A percentile compares a stretch with the other conserved stretches of the same genome.
These are phyloP conservation scores for Columba janthina DNA, from an alignment of 2,113 vertebrate genomes.

Conservation along the genomic window DNA sequence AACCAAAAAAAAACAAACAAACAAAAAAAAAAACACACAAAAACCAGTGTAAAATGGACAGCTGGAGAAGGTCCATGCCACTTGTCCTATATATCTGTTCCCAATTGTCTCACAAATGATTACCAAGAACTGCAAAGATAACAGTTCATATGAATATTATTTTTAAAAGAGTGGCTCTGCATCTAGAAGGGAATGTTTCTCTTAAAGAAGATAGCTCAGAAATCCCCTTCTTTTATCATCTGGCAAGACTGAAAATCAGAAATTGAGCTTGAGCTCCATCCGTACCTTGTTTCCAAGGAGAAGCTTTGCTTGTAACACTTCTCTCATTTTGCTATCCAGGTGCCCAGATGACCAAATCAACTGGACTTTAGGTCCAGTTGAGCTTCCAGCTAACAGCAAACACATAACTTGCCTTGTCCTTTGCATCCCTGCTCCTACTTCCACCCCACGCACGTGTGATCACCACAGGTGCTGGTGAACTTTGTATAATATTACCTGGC, in stretches of 20 bases:
- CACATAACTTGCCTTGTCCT: fast-evolving
- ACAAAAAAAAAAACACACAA: too few relatives aligned
- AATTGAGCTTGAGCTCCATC: neutral
- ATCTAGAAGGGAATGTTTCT: neutral
- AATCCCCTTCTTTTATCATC: neutral
- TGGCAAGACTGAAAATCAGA: neutral
- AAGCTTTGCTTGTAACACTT: neutral
- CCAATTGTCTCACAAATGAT: neutral
- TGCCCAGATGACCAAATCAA: fast-evolving
- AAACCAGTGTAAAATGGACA: neutral
- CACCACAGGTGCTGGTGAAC: neutral
- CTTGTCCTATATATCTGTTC: neutral
- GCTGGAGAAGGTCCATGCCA: neutral
- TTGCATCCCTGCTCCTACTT: neutral
- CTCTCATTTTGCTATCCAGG: neutral
- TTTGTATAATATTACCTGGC: neutral
- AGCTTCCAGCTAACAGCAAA: neutral
- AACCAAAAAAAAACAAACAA: too few relatives aligned
- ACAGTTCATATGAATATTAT: neutral
- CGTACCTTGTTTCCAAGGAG: neutral
- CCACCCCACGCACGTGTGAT: fast-evolving
- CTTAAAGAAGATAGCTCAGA: neutral
- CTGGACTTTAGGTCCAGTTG: neutral
- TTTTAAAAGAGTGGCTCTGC: neutral
- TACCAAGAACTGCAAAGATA: slow-evolving; percentile 17